Evolutionary conservation across 2,888 invertebrate genomes (phyloP).

Genomic region (Nycteola revayana): DNA sequence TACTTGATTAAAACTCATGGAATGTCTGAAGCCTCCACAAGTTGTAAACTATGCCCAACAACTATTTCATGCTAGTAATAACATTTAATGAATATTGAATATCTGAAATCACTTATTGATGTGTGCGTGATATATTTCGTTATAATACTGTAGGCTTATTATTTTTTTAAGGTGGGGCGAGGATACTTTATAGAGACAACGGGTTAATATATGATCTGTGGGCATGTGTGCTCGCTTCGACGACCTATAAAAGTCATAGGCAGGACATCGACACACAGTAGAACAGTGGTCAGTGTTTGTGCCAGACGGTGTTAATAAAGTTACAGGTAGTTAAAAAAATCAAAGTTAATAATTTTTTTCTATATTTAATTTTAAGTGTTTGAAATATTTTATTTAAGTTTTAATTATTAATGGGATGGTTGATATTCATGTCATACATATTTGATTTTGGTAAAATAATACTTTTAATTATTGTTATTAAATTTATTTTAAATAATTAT

Average conservation of each 20-base stretch:
- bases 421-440: no score
- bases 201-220: constrained; percentile 22
- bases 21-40: constrained; percentile 31
- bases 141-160: constrained; percentile 22
- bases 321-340: constrained; percentile 44
- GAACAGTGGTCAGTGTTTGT: constrained; percentile 56
- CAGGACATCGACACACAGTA: constrained; percentile 58
- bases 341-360: background rate
- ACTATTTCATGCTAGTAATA: constrained; percentile 51
- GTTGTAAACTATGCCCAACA: constrained; percentile 48
- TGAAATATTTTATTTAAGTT: no score
- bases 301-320: constrained; percentile 41
- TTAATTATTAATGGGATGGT: no score
- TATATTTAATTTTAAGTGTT: no score
- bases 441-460: no score
- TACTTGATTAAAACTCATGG: constrained; percentile 31
- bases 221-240: constrained; percentile 38
- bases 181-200: constrained; percentile 31
- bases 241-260: constrained; percentile 73
- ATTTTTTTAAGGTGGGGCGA: constrained; percentile 45
- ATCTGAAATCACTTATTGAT: constrained; percentile 42
- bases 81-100: constrained; percentile 57
- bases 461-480: background rate
- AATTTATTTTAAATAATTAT: background rate
- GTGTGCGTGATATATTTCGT: constrained; percentile 12